Percentiles rank a stretch among this genome's conserved stretches.
phyloP scores from a whole-genome alignment of 2,888 invertebrate genomes.

The Dasypolia templi region DNA sequence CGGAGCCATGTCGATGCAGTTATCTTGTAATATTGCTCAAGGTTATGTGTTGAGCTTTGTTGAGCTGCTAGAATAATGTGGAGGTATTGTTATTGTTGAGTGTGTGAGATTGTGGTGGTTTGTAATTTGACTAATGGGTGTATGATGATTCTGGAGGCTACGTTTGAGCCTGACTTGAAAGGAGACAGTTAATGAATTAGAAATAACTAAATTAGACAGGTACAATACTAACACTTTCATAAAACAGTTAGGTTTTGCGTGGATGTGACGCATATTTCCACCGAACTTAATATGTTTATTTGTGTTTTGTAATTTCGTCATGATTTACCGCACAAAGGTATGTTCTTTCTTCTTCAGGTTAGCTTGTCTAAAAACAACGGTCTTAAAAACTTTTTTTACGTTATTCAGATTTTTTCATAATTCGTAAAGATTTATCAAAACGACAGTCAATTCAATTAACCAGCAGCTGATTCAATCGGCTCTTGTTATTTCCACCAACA shows the following conservation, averaged over 20 bases:
- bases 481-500: not conserved
- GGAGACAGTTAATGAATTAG: no score
- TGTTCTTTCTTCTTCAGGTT: no score
- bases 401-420: not conserved
- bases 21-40: constrained; percentile 41
- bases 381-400: no score
- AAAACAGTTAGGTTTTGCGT: no score
- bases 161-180: not conserved
- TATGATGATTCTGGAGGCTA: not conserved
- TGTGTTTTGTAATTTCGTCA: no score
- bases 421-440: not conserved
- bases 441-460: not conserved
- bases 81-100: not conserved
- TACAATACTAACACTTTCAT: no score
- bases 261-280: no score
- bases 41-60: constrained; percentile 20
- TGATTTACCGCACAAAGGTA: no score
- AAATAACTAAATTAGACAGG: no score
- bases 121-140: constrained; percentile 10
- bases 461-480: not conserved
- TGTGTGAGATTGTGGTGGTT: constrained; percentile 4
- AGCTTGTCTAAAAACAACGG: not conserved
- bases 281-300: no score
- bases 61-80: constrained; percentile 10
- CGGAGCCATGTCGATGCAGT: constrained; percentile 25